phyloP scores from a whole-genome alignment of 2,113 vertebrate genomes.

The Macrotis lagotis region DNA sequence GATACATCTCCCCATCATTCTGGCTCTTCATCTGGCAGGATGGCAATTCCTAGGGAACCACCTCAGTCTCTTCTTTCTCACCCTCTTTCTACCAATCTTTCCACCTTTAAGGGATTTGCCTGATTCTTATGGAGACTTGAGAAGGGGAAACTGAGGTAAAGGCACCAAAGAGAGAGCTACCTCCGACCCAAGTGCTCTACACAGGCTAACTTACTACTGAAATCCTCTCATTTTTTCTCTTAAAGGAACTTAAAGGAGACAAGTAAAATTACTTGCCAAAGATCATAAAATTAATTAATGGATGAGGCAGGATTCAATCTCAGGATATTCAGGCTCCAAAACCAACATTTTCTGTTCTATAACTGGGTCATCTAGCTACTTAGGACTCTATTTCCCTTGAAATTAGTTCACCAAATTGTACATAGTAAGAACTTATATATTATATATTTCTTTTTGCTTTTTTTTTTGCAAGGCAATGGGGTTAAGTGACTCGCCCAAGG shows the following conservation, averaged over 20 bases:
- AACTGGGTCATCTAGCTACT: neutral
- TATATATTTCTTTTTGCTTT: no score
- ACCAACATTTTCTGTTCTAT: neutral
- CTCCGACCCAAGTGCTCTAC: neutral
- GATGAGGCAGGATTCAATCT: no score
- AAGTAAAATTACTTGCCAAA: neutral
- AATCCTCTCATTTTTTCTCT: accelerated
- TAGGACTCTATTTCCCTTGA: neutral
- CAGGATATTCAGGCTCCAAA: neutral
- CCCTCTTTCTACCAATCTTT: neutral
- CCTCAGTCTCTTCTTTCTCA: neutral
- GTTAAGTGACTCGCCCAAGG: no score
- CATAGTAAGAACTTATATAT: neutral
- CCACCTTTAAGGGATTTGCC: neutral
- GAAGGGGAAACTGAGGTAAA: neutral
- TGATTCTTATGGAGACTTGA: no score
- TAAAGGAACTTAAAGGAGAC: neutral
- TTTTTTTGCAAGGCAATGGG: no score
- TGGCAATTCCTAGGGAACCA: neutral
- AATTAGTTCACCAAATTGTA: neutral
- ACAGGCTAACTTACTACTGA: neutral
- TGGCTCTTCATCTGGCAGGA: no score
- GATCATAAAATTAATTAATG: neutral
- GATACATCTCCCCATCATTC: neutral
- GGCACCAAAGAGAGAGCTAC: neutral